Conservation (phyloP, 2,113 vertebrate genomes). For the Alouatta palliata region DNA sequence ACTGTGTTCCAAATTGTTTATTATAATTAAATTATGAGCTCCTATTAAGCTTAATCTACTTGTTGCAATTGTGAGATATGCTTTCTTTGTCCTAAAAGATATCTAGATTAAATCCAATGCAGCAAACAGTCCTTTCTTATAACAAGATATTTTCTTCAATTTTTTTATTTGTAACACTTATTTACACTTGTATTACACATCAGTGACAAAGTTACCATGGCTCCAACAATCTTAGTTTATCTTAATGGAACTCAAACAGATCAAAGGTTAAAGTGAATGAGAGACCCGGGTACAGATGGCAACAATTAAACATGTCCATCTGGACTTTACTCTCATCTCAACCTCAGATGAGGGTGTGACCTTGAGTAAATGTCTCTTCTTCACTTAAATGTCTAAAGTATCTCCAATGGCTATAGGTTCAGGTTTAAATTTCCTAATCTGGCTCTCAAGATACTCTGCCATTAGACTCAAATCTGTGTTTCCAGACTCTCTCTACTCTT, state of each 20-base stretch:
- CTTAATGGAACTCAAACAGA: not conserved
- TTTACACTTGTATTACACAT: not conserved
- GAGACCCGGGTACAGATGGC: not conserved
- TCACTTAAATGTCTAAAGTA: too few relatives aligned
- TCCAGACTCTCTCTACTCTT: too few relatives aligned
- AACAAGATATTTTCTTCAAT: not conserved
- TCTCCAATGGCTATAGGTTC: too few relatives aligned
- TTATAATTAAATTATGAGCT: slow-evolving; percentile 22
- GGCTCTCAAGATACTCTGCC: too few relatives aligned
- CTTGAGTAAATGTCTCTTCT: not conserved
- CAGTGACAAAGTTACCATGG: not conserved
- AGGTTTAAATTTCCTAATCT: too few relatives aligned
- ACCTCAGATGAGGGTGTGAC: not conserved
- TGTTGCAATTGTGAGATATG: not conserved
- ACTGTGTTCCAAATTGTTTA: slow-evolving; percentile 1
- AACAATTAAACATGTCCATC: not conserved
- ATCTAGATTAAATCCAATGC: not conserved
- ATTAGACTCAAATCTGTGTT: too few relatives aligned
- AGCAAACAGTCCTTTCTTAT: not conserved
- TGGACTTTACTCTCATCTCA: not conserved
- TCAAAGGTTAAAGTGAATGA: not conserved
- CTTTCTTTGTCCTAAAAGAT: not conserved
- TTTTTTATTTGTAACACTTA: not conserved
- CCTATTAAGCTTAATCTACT: not conserved
- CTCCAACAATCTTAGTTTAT: not conserved